phyloP scores from a whole-genome alignment of 2,113 vertebrate genomes.

The Calonectris borealis region DNA sequence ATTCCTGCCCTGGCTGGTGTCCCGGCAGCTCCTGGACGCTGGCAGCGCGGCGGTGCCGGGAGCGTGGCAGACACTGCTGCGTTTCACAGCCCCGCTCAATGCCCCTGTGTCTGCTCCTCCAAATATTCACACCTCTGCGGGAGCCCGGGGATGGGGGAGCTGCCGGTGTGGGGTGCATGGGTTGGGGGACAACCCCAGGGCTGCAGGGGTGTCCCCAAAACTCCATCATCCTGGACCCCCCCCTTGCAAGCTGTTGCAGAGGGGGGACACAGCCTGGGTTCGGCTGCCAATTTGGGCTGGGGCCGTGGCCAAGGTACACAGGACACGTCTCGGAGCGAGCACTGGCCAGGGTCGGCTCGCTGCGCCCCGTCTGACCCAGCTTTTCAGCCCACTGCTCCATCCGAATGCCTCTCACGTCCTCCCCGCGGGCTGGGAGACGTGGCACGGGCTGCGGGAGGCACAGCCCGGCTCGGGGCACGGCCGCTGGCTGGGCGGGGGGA shows the following conservation, averaged over 20 bases:
- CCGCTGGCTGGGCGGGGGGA: neutral
- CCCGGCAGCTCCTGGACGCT: conserved; percentile 30
- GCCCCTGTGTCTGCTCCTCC: conserved; percentile 21
- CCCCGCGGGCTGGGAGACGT: neutral
- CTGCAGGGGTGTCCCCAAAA: neutral
- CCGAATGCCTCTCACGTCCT: neutral
- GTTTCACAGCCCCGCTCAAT: conserved; percentile 28
- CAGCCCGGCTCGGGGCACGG: neutral
- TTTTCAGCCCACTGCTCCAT: neutral
- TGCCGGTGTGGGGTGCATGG: rapidly evolving
- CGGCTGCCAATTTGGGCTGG: rapidly evolving
- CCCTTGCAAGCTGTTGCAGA: rapidly evolving
- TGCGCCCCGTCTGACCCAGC: neutral
- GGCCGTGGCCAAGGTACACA: neutral
- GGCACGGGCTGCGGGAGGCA: neutral
- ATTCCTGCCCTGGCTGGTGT: conserved; percentile 45
- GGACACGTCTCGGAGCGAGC: neutral
- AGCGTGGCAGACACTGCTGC: neutral
- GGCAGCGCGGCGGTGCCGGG: neutral
- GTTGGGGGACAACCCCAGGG: rapidly evolving
- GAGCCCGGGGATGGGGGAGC: neutral
- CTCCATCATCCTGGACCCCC: rapidly evolving
- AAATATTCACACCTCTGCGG: neutral
- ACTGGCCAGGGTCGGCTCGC: neutral
- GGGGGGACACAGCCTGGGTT: rapidly evolving